Evolutionary conservation across 2,113 vertebrate species (phyloP).

Genomic region (Corythaeola cristata): DNA sequence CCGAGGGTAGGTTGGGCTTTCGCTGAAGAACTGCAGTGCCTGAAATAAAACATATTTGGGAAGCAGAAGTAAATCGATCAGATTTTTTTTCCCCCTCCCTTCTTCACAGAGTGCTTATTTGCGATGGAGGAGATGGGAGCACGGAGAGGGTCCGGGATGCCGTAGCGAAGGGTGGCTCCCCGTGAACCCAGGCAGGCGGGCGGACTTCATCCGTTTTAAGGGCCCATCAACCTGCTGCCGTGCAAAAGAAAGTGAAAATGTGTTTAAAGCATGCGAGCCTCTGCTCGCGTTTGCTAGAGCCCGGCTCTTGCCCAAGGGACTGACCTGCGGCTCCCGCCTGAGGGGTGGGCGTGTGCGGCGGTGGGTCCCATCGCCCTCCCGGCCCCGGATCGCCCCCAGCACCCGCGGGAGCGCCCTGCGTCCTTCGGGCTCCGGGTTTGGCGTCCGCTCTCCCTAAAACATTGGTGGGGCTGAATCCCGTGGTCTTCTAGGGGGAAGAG

Average conservation of each 20-base stretch:
- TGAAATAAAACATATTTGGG: background rate
- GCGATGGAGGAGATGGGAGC: background rate
- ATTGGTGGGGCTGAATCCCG: background rate
- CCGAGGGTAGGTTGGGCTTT: background rate
- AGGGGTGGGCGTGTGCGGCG: accelerated
- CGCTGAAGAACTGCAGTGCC: background rate
- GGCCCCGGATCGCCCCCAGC: accelerated
- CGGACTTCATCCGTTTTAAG: background rate
- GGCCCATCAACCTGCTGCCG: background rate
- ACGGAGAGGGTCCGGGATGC: background rate
- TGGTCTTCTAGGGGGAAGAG: background rate
- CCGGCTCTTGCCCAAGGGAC: background rate
- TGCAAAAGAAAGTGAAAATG: background rate
- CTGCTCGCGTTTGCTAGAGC: background rate
- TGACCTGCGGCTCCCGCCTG: background rate
- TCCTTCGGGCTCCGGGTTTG: background rate
- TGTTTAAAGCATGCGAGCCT: background rate
- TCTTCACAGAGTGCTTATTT: background rate
- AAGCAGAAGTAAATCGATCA: background rate
- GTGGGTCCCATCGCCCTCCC: background rate
- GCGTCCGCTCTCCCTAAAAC: background rate
- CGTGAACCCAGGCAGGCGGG: background rate
- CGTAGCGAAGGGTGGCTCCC: background rate
- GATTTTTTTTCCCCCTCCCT: accelerated
- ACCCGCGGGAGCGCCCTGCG: accelerated